Evolutionary conservation across 2,113 vertebrate genomes (phyloP).

Genomic region (Zosterops lateralis): DNA sequence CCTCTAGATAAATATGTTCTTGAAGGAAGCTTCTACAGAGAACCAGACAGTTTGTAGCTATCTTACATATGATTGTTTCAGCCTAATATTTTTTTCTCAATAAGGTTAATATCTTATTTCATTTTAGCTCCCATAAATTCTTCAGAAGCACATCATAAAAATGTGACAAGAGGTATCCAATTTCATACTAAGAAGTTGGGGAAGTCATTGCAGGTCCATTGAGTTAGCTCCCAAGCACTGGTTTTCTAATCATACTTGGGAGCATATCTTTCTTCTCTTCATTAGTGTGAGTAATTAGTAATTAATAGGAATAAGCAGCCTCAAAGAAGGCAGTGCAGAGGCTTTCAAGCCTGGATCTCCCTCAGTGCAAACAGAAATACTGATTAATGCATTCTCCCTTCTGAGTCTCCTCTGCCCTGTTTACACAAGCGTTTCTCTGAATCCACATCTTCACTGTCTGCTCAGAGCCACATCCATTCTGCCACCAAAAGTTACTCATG

Average conservation of each 20-base stretch:
- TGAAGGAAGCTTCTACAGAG: neutral
- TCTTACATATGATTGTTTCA: neutral
- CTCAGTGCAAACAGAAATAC: neutral
- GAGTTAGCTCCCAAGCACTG: neutral
- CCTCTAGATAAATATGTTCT: neutral
- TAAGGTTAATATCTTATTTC: neutral
- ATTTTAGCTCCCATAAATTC: neutral
- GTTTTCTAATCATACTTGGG: constrained; percentile 6
- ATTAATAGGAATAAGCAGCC: neutral
- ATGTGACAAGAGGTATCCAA: neutral
- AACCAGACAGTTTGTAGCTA: neutral
- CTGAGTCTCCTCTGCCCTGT: neutral
- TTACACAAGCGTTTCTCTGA: neutral
- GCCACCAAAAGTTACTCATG: neutral
- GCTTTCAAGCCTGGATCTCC: neutral
- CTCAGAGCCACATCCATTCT: neutral
- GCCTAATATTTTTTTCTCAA: neutral
- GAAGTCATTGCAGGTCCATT: neutral
- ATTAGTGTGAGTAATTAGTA: neutral
- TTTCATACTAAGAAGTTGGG: neutral
- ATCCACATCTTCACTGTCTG: neutral
- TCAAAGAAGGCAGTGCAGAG: neutral
- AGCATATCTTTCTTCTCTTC: neutral
- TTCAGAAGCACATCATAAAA: neutral
- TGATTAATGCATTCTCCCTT: neutral